Base-by-base conservation (phyloP, 2,888 invertebrate genomes). In the Trachelus tabidus region DNA sequence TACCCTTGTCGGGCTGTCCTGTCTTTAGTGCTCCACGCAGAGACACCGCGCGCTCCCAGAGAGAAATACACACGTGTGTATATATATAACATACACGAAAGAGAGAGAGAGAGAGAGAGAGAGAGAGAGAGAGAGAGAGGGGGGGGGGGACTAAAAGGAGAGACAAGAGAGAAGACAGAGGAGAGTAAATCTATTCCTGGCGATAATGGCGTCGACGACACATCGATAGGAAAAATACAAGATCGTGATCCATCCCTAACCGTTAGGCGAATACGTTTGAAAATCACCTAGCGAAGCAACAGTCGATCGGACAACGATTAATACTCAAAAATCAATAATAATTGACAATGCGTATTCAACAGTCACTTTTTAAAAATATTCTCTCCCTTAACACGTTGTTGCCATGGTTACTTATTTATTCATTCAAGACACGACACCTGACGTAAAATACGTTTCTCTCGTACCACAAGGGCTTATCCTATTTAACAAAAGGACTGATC, bases 101-200 rank as follows among this genome's bases (percentile, higher is more conserved):
- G 73, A 69, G 37, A 11, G 35, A 37, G 76, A 34, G 68, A 73
- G 73, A 34, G 40, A 69, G 37, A 15, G 35, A 37, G 73, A 34
- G 68, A 73, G 76, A 34, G 73, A 69, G 37, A 15, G 34, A 37
- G 76, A 34, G 35, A 34, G 73, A 69, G 71, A 68, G 30, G 68
- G 68, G 33, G 71, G 75, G 68, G 79, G 75, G 77, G 75, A 80
- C 77, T 23, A 23, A 23, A 71, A 37, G 30, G 15, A 77, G n/a
- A 12, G 37, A 69, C 73, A 75, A 81, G 76, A 76, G 75, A 69
- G 79, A 78, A 81, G 71, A 33, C 69, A 35, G 79, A 68, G 76
- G 35, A 75, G 78, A 69, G 76, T 77, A 77, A 81, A 81, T 86
- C 83, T 86, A 87, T 87, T 87, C 83, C 79, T 79, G 81, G 80